A percentile compares a stretch with the other conserved stretches of the same genome.
phyloP scores from a whole-genome alignment of 2,113 vertebrate species.

The Corythoichthys intestinalis region DNA sequence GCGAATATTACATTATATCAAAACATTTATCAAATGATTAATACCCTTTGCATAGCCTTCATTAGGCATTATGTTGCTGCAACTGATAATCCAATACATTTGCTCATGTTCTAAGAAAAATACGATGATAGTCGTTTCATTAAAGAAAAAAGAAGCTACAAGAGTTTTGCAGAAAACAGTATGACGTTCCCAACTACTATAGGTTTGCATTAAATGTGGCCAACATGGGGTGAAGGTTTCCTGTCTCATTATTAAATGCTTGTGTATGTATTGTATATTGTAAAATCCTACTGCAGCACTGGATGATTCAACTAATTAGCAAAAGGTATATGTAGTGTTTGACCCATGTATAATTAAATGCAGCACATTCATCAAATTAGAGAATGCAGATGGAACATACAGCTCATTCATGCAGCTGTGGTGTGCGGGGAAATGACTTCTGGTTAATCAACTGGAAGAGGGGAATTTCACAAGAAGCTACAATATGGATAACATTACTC shows the following conservation, averaged over 20 bases:
- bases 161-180: not conserved
- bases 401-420: constrained; percentile 29
- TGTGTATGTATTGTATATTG: constrained; percentile 10
- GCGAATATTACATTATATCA: constrained; percentile 35
- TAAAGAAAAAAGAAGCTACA: not conserved
- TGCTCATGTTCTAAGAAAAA: constrained; percentile 35
- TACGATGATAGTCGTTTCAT: not conserved
- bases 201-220: not conserved
- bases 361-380: constrained; percentile 34
- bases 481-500: constrained; percentile 3
- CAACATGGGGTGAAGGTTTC: constrained; percentile 16
- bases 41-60: constrained; percentile 19
- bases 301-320: constrained; percentile 37
- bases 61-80: constrained; percentile 28
- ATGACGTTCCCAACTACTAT: not conserved
- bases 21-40: constrained; percentile 26
- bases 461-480: constrained; percentile 19
- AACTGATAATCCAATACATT: constrained; percentile 24
- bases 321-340: constrained; percentile 27
- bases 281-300: constrained; percentile 12
- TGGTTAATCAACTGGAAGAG: constrained; percentile 25
- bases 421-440: constrained; percentile 6
- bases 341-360: constrained; percentile 36
- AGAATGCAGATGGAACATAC: constrained; percentile 22
- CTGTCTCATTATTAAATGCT: constrained; percentile 4